These are phyloP conservation scores for Bradypodion ventrale DNA, from an alignment of 2,797 vertebrate genomes.

Conservation along the genomic window DNA sequence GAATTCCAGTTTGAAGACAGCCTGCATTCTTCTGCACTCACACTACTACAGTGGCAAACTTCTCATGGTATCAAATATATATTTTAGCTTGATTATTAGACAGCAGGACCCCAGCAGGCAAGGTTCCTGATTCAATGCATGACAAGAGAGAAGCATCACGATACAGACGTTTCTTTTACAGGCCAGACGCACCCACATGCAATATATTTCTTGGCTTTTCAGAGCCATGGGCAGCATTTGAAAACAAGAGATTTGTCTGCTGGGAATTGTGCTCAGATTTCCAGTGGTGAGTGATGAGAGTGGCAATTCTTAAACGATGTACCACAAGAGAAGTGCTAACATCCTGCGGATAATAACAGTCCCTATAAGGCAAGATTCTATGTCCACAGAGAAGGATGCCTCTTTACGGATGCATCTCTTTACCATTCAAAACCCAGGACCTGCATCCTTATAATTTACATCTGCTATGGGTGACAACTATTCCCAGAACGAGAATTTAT, in stretches of 20 bases:
- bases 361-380: background rate
- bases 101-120: background rate
- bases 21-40: background rate
- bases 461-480: background rate
- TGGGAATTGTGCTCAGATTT: background rate
- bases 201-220: no score
- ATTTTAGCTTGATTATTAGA: background rate
- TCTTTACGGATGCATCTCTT: background rate
- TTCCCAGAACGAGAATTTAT: background rate
- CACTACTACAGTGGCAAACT: background rate
- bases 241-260: background rate
- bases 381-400: background rate
- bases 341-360: background rate
- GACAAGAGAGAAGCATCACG: background rate
- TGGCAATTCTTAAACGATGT: background rate
- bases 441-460: background rate
- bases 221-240: background rate
- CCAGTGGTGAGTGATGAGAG: background rate
- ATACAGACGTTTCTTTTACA: background rate
- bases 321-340: background rate
- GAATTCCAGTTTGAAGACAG: background rate
- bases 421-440: background rate
- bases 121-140: background rate
- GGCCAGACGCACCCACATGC: background rate
- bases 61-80: background rate